Percentiles rank a stretch among this genome's conserved stretches.
These are phyloP conservation scores for Phthorimaea operculella DNA, from an alignment of 1,140 invertebrate species.

Conservation along the genomic window DNA sequence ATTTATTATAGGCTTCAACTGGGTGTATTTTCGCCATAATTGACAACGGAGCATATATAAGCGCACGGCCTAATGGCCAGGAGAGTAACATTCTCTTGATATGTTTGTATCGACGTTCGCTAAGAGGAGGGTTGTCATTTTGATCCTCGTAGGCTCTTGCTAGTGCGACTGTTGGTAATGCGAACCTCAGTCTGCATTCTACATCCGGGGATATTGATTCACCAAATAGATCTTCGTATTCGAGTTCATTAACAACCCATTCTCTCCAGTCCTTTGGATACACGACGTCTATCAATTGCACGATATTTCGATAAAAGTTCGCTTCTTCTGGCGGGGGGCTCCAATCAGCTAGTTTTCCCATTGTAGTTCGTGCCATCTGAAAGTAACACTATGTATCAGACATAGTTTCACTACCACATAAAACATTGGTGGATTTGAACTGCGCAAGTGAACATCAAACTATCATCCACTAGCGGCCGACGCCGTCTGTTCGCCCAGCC, in stretches of 20 bases:
- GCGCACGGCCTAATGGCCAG: conserved; percentile 5
- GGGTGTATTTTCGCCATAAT: not conserved
- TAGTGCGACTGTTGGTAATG: not conserved
- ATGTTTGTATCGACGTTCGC: not conserved
- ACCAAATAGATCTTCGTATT: conserved; percentile 7
- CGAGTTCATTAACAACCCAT: conserved; percentile 2
- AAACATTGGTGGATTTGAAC: not conserved
- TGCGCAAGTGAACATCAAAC: not conserved
- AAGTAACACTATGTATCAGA: no score
- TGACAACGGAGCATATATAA: conserved; percentile 3
- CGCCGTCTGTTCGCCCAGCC: not conserved
- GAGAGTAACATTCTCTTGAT: not conserved
- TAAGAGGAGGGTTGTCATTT: not conserved
- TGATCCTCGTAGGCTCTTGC: not conserved
- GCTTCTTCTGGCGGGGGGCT: not conserved
- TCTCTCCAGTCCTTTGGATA: conserved; percentile 3
- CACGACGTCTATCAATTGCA: not conserved
- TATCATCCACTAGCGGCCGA: not conserved
- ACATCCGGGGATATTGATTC: conserved; percentile 1
- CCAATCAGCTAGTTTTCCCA: not conserved
- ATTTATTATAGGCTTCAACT: not conserved
- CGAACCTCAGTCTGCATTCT: conserved; percentile 3
- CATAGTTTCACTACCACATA: no score
- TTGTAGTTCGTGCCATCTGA: not conserved
- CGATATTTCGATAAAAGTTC: not conserved